Conservation (phyloP, 2,888 invertebrate genomes). For the Nemoura dubitans region DNA sequence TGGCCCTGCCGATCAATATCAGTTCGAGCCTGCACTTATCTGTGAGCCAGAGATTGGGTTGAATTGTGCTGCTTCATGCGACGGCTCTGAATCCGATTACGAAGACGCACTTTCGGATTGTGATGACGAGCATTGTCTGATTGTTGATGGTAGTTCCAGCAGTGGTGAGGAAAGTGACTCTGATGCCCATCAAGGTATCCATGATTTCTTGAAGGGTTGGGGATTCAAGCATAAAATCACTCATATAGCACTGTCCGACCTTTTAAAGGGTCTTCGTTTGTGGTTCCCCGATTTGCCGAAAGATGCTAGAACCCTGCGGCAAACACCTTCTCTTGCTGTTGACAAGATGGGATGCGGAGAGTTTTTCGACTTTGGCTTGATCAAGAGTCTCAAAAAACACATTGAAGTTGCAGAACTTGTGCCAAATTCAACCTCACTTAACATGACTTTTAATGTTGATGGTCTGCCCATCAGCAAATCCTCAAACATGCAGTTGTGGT, state of each 20-base stretch:
- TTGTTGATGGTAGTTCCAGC: too few species aligned
- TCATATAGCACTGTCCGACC: not conserved
- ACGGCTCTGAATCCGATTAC: too few species aligned
- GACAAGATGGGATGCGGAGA: not conserved
- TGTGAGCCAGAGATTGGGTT: too few species aligned
- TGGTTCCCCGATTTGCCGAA: slow-evolving; percentile 22
- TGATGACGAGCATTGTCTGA: too few species aligned
- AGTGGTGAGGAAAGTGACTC: too few species aligned
- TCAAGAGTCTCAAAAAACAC: not conserved
- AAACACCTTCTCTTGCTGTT: slow-evolving; percentile 2
- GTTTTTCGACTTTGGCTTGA: slow-evolving; percentile 38
- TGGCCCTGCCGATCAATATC: too few species aligned
- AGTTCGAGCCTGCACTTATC: too few species aligned
- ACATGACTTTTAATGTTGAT: slow-evolving; percentile 41
- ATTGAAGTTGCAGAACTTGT: not conserved
- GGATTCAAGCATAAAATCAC: not conserved
- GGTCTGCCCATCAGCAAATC: slow-evolving; percentile 50
- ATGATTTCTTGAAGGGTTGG: not conserved
- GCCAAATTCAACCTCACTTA: not conserved
- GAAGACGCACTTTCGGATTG: too few species aligned
- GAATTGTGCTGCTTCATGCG: too few species aligned
- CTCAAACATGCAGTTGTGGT: slow-evolving; percentile 49
- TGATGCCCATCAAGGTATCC: too few species aligned
- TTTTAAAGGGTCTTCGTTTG: not conserved
- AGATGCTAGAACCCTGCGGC: slow-evolving; percentile 24